phyloP scores from a whole-genome alignment of 1,140 invertebrate species.

The Neodiprion fabricii region DNA sequence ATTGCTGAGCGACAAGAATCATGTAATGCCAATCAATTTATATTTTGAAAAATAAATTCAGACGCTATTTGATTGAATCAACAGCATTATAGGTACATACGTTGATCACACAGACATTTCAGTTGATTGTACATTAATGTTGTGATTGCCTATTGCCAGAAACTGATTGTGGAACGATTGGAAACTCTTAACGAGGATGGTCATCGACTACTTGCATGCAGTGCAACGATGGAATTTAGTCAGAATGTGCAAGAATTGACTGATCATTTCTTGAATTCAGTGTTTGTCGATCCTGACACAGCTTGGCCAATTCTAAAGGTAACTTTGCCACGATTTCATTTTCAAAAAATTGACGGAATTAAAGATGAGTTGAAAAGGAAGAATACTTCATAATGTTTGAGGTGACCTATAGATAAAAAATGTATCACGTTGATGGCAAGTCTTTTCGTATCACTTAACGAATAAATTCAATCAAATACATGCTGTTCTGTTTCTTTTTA shows the following conservation, averaged over 20 bases:
- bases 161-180: conserved; percentile 19
- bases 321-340: conserved; percentile 9
- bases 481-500: too few relatives aligned
- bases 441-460: too few relatives aligned
- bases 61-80: neutral
- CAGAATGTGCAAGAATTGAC: conserved; percentile 20
- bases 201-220: conserved; percentile 8
- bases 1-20: conserved; percentile 4
- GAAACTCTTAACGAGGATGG: conserved; percentile 13
- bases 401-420: too few relatives aligned
- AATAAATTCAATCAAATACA: too few relatives aligned
- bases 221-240: conserved; percentile 13
- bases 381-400: too few relatives aligned
- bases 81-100: too few relatives aligned
- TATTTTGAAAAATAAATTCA: neutral
- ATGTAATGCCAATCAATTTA: neutral
- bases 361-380: neutral
- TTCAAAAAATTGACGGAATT: neutral
- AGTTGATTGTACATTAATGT: neutral
- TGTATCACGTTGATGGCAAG: too few relatives aligned
- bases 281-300: neutral
- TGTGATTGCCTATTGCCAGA: conserved; percentile 11
- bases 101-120: too few relatives aligned
- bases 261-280: conserved; percentile 20
- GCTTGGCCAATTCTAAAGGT: conserved; percentile 26